A percentile compares a stretch with the other conserved stretches of the same genome.
Evolutionary conservation across 2,797 vertebrate genomes (phyloP).

Genomic region (Steatocranus sp.): DNA sequence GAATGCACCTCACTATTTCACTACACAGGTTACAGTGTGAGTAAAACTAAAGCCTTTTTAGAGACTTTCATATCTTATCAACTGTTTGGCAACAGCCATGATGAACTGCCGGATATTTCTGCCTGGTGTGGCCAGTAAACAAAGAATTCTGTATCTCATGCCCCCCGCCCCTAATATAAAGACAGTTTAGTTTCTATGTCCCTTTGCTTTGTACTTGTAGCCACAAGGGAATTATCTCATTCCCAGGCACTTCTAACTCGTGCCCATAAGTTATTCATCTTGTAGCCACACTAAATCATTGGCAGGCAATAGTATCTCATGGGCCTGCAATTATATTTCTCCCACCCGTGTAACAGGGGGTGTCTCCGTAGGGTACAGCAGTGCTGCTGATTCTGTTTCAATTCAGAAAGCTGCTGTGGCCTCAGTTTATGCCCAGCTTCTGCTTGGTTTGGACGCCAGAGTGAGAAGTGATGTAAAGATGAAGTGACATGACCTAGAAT

Average conservation of each 20-base stretch:
- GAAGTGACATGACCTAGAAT: constrained; percentile 44
- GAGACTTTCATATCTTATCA: not conserved
- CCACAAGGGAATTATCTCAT: not conserved
- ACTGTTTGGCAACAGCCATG: not conserved
- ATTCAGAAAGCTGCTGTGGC: not conserved
- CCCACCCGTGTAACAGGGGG: not conserved
- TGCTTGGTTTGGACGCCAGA: not conserved
- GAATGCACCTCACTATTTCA: not conserved
- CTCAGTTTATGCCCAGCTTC: not conserved
- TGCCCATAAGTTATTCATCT: not conserved
- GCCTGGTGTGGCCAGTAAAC: not conserved
- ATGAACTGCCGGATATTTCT: not conserved
- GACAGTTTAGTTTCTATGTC: not conserved
- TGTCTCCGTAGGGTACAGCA: not conserved
- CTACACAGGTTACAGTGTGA: not conserved
- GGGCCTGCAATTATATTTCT: not conserved
- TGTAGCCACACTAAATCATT: not conserved
- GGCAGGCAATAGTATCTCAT: not conserved
- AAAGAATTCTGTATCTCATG: not conserved
- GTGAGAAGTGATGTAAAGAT: constrained; percentile 32
- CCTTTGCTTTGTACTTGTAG: not conserved
- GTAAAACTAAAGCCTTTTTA: not conserved
- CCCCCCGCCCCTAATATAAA: rapidly evolving
- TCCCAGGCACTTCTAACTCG: not conserved
- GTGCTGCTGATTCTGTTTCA: not conserved